Conservation (phyloP, 2,797 vertebrate genomes). For the Amniataba percoides region DNA sequence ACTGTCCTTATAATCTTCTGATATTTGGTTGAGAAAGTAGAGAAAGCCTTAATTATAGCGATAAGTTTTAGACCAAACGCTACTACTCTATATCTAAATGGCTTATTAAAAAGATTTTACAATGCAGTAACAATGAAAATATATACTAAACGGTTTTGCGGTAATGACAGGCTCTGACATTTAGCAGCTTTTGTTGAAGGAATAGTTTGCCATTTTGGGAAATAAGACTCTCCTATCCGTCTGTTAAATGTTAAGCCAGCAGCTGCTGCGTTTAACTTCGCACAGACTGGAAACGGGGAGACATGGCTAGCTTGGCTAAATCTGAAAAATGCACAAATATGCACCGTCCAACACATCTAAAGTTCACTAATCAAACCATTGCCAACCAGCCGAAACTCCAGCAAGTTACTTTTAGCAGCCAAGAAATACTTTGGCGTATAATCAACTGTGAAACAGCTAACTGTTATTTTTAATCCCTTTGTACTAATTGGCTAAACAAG, state of each 20-base stretch:
- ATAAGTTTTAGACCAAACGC: neutral
- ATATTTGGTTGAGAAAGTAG: constrained; percentile 16
- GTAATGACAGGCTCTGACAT: neutral
- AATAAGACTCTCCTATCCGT: neutral
- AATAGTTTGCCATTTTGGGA: neutral
- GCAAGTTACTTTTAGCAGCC: neutral
- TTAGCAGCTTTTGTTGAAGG: neutral
- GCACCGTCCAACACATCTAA: neutral
- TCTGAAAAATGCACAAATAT: neutral
- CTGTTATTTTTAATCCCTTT: neutral
- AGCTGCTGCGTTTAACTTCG: neutral
- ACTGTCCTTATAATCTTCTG: constrained; percentile 25
- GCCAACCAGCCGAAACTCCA: neutral
- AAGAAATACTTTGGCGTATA: neutral
- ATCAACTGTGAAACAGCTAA: neutral
- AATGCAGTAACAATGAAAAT: neutral
- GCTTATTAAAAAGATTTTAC: constrained; percentile 1
- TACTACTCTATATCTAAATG: constrained; percentile 10
- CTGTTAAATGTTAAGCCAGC: neutral
- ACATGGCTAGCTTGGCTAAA: neutral
- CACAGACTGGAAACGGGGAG: neutral
- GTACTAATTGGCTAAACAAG: neutral
- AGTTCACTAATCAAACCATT: constrained; percentile 18
- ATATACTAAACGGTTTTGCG: constrained; percentile 12
- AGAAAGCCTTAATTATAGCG: constrained; percentile 25